Conservation (phyloP, 1,140 invertebrate species). For the Caenorhabditis inopinata region DNA sequence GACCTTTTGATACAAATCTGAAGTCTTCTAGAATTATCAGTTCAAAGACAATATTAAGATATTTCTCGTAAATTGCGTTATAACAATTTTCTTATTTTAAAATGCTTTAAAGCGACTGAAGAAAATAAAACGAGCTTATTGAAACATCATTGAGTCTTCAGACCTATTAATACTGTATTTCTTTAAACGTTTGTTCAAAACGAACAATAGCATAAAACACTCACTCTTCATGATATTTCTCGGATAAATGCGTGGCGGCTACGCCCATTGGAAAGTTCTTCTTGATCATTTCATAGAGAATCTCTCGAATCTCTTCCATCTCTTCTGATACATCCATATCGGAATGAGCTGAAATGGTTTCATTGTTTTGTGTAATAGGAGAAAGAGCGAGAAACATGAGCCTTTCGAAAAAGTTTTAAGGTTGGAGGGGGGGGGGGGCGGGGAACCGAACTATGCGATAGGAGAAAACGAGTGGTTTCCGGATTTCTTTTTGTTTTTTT, state of each 20-base stretch:
- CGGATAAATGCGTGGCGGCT: constrained; percentile 33
- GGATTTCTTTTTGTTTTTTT: too few relatives aligned
- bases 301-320: constrained; percentile 51
- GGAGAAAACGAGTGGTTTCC: too few relatives aligned
- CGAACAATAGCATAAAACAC: not conserved
- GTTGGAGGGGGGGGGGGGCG: too few relatives aligned
- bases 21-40: constrained; percentile 22
- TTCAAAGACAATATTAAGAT: too few relatives aligned
- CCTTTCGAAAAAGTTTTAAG: not conserved
- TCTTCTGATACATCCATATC: constrained; percentile 51
- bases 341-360: constrained; percentile 22
- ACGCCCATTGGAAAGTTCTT: constrained; percentile 49
- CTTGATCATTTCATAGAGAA: constrained; percentile 50
- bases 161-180: too few relatives aligned
- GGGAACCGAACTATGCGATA: too few relatives aligned
- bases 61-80: too few relatives aligned
- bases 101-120: too few relatives aligned
- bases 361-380: not conserved
- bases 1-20: constrained; percentile 39
- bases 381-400: not conserved
- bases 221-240: constrained; percentile 47
- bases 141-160: too few relatives aligned
- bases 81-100: too few relatives aligned
- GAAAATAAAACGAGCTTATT: too few relatives aligned
- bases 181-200: not conserved